phyloP scores from a whole-genome alignment of 2,797 vertebrate genomes.

The Silurus lanzhouensis region DNA sequence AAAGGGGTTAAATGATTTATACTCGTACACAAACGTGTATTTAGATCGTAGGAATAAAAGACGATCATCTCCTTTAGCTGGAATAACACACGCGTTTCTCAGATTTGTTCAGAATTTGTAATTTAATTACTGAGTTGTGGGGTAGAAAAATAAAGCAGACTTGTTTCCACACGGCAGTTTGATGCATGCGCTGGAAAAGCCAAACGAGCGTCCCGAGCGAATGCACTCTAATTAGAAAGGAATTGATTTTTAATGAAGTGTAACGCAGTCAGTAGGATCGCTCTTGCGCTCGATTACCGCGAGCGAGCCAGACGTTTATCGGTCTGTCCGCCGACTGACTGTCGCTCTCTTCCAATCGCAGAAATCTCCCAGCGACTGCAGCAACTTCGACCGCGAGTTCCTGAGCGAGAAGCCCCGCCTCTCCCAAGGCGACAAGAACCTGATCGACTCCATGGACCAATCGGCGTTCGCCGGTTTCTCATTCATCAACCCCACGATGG shows the following conservation, averaged over 20 bases:
- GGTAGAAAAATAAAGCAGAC: neutral
- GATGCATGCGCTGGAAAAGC: neutral
- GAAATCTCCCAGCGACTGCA: slow-evolving; percentile 91
- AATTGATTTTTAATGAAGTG: neutral
- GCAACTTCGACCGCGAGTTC: slow-evolving; percentile 97
- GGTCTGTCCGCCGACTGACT: slow-evolving; percentile 45
- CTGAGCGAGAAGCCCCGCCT: slow-evolving; percentile 91
- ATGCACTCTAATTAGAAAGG: neutral
- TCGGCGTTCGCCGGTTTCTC: slow-evolving; percentile 89
- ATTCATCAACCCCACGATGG: slow-evolving; percentile 91
- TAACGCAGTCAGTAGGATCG: neutral
- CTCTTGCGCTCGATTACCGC: neutral
- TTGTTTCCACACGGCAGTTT: neutral
- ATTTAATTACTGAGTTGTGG: too few relatives aligned
- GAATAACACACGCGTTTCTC: neutral
- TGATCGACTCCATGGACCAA: slow-evolving; percentile 97
- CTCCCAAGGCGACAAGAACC: slow-evolving; percentile 90
- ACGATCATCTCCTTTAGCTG: neutral
- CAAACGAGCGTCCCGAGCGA: neutral
- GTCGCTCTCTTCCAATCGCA: slow-evolving; percentile 62
- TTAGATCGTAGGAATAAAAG: neutral
- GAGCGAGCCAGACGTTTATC: neutral
- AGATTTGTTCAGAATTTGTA: neutral
- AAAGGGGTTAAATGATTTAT: neutral
- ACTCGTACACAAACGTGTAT: neutral